phyloP scores from a whole-genome alignment of 2,797 vertebrate species.

The Myiotriccus ornatus region DNA sequence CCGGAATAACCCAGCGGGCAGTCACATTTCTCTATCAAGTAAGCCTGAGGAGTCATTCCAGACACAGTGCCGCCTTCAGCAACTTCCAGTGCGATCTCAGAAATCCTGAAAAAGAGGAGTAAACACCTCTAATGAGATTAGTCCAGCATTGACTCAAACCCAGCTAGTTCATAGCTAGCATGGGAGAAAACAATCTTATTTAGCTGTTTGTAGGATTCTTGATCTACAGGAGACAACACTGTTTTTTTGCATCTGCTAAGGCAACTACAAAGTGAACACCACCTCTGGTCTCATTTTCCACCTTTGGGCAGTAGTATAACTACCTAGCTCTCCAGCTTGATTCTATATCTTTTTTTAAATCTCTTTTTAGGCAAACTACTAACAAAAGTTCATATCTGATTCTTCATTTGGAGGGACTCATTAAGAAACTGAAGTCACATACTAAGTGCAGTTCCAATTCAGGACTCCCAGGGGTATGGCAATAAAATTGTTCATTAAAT shows the following conservation, averaged over 20 bases:
- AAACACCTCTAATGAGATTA: not conserved
- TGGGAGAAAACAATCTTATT: not conserved
- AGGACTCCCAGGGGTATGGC: slow-evolving; percentile 21
- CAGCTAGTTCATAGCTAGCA: not conserved
- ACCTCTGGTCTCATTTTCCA: not conserved
- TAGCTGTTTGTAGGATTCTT: not conserved
- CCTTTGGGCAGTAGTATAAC: not conserved
- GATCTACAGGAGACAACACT: not conserved
- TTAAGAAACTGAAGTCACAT: slow-evolving; percentile 47
- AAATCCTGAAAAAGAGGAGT: slow-evolving; percentile 81
- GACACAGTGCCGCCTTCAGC: slow-evolving; percentile 81
- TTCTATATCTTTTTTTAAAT: not conserved
- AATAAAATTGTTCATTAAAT: slow-evolving; percentile 58
- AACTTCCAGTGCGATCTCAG: slow-evolving; percentile 91
- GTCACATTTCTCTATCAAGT: slow-evolving; percentile 88
- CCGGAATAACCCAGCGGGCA: slow-evolving; percentile 91
- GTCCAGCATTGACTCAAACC: not conserved
- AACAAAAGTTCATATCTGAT: not conserved
- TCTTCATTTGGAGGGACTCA: slow-evolving; percentile 37
- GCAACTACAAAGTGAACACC: not conserved
- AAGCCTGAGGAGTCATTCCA: slow-evolving; percentile 78
- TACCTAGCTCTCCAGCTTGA: not conserved
- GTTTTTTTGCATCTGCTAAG: not conserved
- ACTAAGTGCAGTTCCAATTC: slow-evolving; percentile 51
- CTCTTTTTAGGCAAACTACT: slow-evolving; percentile 21